phyloP scores from a whole-genome alignment of 2,888 invertebrate genomes.

The Sclerodermus sp. region DNA sequence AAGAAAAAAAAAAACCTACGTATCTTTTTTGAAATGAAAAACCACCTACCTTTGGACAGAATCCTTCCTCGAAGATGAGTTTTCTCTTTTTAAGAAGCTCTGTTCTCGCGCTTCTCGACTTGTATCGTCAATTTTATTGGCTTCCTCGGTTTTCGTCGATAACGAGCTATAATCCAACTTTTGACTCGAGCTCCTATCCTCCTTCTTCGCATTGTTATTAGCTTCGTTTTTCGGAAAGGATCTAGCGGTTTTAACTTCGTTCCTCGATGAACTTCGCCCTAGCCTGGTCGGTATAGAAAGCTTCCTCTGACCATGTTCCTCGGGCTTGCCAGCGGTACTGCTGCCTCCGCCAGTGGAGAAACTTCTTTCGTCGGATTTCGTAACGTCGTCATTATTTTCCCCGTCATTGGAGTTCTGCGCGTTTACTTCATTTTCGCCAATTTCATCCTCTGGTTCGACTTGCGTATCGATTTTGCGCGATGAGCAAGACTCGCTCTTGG shows the following conservation, averaged over 20 bases:
- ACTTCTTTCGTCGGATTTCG: not conserved
- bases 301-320: slow-evolving; percentile 29
- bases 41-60: slow-evolving; percentile 27
- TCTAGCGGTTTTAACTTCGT: slow-evolving; percentile 26
- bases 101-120: slow-evolving; percentile 21
- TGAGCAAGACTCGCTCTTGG: slow-evolving; percentile 1
- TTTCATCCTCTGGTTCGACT: not conserved
- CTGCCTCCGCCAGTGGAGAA: slow-evolving; percentile 9
- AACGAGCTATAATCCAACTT: not conserved
- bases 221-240: slow-evolving; percentile 26
- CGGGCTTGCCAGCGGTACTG: slow-evolving; percentile 21
- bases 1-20: no score
- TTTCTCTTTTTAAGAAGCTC: slow-evolving; percentile 27
- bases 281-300: slow-evolving; percentile 31
- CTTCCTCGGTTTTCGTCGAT: slow-evolving; percentile 17
- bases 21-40: no score
- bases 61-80: slow-evolving; percentile 25
- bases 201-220: slow-evolving; percentile 8
- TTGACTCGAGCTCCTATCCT: no score
- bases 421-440: slow-evolving; percentile 15
- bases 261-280: slow-evolving; percentile 27
- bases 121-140: slow-evolving; percentile 9
- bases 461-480: slow-evolving; percentile 13
- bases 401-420: slow-evolving; percentile 11
- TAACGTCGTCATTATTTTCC: not conserved